Evolutionary conservation across 2,888 invertebrate species (phyloP).

Genomic region (Julus scanicus): DNA sequence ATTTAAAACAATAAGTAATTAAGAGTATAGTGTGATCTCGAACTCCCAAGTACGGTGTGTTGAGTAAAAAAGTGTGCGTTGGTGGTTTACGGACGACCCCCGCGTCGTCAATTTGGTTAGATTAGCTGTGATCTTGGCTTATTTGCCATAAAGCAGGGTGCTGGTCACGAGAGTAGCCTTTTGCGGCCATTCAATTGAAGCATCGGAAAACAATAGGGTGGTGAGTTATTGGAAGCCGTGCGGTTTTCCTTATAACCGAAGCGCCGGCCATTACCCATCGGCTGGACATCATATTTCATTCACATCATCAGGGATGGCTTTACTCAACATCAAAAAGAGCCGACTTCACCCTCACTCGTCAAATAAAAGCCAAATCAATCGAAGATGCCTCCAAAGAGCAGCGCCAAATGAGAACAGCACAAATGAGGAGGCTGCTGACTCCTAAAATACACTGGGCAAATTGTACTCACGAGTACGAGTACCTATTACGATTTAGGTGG

Average conservation of each 20-base stretch:
- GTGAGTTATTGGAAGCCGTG: slow-evolving; percentile 30
- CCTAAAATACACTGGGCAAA: not conserved
- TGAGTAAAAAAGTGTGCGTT: too few species aligned
- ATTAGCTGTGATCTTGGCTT: not conserved
- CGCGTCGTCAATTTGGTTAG: not conserved
- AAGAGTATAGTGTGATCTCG: too few species aligned
- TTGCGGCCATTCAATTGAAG: slow-evolving; percentile 11
- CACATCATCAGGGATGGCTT: slow-evolving; percentile 30
- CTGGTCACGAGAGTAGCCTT: not conserved
- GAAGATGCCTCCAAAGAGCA: not conserved
- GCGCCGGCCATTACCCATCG: slow-evolving; percentile 22
- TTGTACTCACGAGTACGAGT: too few species aligned
- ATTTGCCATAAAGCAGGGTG: slow-evolving; percentile 22
- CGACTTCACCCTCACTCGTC: not conserved
- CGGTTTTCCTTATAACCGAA: slow-evolving; percentile 33
- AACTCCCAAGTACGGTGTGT: too few species aligned
- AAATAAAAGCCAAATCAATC: not conserved
- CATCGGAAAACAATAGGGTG: slow-evolving; percentile 42
- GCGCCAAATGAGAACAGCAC: not conserved
- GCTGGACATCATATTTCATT: slow-evolving; percentile 35
- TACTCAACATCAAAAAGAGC: slow-evolving; percentile 16
- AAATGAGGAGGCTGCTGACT: not conserved
- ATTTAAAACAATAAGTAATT: too few species aligned
- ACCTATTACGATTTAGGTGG: too few species aligned
- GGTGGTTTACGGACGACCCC: not conserved